Base-by-base conservation (phyloP, 2,888 invertebrate genomes). In the Digitonthophagus gazella region DNA sequence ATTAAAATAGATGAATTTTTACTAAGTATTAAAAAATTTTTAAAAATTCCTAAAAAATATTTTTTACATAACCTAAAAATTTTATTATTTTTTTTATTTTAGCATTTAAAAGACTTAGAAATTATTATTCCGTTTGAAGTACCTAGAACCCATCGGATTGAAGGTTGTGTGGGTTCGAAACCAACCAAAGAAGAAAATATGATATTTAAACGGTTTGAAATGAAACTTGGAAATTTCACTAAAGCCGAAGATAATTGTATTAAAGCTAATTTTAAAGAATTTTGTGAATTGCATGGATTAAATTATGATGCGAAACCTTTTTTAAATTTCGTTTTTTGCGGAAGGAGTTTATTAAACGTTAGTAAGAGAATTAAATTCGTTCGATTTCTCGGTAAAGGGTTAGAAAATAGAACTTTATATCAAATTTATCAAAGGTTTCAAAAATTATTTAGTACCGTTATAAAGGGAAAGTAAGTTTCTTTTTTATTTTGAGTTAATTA, bases 381-480 rank as follows among this genome's bases (percentile, higher is more conserved):
- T 0, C 65, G 65, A 28, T 65, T 67, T 58, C n/a, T 70, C 11
- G 70, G 67, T 11, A 70, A 44, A 65, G 67, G 65, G 2, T 65
- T 70, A 15, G 58, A 65, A 3, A 54, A 63, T 61, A 64, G 70
- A 5, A 58, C 54, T 22, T 56, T 70, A 11, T 28, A 58, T 20
- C 15, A 67, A 54, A 67, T 70, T 54, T 70, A 67, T 55, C 65
- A 61, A 5, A 64, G 70, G 28, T 70, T 70, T 20, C 65, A 67
- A 20, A n/a, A 16, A 2, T 55, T 70, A 11, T 19, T 15, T 18
- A 61, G 61, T 3, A 61, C 18, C 1, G 18, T n/a, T 6, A 61
- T 5, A 14, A 61, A n/a, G 3, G 61, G 61, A 61, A 16, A n/a
- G 61, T 61, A 16, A 61, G 11, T 44, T 8, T 44, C 6, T 11